Percentiles rank a stretch among this genome's conserved stretches.
phyloP scores from a whole-genome alignment of 2,113 vertebrate genomes.

The Anseranas semipalmata region DNA sequence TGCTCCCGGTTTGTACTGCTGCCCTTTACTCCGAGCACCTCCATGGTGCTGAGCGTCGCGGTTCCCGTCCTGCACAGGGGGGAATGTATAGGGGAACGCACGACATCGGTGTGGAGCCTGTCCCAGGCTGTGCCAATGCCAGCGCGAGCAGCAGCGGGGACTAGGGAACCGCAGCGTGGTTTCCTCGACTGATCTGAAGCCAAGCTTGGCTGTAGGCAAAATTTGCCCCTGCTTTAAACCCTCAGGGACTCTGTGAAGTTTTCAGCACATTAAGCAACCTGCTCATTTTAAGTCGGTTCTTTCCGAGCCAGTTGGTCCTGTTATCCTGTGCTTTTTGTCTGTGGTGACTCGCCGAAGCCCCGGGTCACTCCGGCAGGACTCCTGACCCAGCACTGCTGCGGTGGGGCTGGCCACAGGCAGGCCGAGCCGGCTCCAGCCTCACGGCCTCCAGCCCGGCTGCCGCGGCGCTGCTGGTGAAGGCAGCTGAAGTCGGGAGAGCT shows the following conservation, averaged over 20 bases:
- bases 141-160: neutral
- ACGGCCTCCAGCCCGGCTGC: too few relatives aligned
- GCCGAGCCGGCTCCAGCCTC: neutral
- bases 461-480: neutral
- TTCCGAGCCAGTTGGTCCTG: neutral
- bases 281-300: neutral
- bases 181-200: neutral
- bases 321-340: too few relatives aligned
- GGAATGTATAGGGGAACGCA: rapidly evolving
- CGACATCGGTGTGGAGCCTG: rapidly evolving
- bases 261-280: neutral
- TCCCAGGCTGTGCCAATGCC: neutral
- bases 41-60: rapidly evolving
- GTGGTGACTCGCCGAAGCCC: neutral
- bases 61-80: neutral
- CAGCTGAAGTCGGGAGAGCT: neutral
- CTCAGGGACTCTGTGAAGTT: neutral
- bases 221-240: neutral
- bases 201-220: neutral
- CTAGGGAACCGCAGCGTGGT: rapidly evolving
- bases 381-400: too few relatives aligned
- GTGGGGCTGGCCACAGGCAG: neutral
- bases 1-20: neutral
- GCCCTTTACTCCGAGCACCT: neutral
- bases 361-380: neutral